phyloP scores from a whole-genome alignment of 2,888 invertebrate genomes.

The Dolichomitus sp. region DNA sequence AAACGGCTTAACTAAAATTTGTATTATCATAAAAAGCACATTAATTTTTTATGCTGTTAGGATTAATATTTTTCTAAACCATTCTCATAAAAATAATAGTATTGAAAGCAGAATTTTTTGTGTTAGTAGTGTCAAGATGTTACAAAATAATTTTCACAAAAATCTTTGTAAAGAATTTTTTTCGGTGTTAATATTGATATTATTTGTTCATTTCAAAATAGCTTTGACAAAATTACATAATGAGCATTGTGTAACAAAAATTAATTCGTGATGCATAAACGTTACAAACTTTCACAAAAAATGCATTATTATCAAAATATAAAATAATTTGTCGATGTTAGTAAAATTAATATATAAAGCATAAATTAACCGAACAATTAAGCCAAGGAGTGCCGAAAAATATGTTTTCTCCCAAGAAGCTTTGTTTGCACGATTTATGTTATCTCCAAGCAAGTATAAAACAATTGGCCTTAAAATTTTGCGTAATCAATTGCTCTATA shows the following conservation, averaged over 20 bases:
- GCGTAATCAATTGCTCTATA: constrained; percentile 50
- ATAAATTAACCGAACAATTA: not conserved
- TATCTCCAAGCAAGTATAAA: constrained; percentile 9
- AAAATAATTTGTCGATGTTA: too few species aligned
- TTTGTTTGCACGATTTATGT: not conserved
- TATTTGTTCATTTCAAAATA: too few species aligned
- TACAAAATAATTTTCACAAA: not conserved
- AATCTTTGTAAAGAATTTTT: not conserved
- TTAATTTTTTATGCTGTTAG: too few species aligned
- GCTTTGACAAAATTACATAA: too few species aligned
- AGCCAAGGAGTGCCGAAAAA: constrained; percentile 4
- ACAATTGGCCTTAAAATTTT: constrained; percentile 48
- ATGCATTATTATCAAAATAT: too few species aligned
- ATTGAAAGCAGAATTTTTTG: not conserved
- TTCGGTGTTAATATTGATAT: not conserved
- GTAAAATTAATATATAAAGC: not conserved
- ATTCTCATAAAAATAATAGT: not conserved
- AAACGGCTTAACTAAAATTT: not conserved
- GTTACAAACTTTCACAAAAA: too few species aligned
- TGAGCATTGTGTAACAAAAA: too few species aligned
- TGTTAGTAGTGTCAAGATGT: not conserved
- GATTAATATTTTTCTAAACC: not conserved
- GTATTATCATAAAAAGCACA: too few species aligned
- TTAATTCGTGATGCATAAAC: too few species aligned
- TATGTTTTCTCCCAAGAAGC: not conserved